These are phyloP conservation scores for Alviniconcha marisindica DNA, from an alignment of 1,140 invertebrate species.

Conservation along the genomic window DNA sequence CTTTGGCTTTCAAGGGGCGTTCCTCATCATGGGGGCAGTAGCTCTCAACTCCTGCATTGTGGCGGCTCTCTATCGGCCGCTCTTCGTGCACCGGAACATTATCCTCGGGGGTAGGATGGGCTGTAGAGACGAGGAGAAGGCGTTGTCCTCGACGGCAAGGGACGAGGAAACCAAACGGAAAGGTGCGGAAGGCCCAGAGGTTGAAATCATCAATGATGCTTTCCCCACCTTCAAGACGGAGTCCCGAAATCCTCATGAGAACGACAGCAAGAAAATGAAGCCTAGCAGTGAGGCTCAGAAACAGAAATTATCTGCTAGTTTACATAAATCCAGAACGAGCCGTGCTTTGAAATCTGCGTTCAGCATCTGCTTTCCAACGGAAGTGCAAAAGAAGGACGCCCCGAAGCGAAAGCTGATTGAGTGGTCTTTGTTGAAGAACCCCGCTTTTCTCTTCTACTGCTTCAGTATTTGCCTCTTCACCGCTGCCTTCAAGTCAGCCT, in stretches of 20 bases:
- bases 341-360: slow-evolving; percentile 21
- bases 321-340: background rate
- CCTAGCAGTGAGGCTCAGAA: too few relatives aligned
- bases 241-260: slow-evolving; percentile 80
- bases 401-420: slow-evolving; percentile 51
- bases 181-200: background rate
- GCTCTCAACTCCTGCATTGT: slow-evolving; percentile 46
- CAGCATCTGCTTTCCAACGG: slow-evolving; percentile 31
- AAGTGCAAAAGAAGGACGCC: slow-evolving; percentile 15
- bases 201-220: slow-evolving; percentile 82
- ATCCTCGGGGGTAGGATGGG: background rate
- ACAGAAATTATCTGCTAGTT: slow-evolving; percentile 31
- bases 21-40: slow-evolving; percentile 48
- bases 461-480: slow-evolving; percentile 62
- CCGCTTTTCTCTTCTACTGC: slow-evolving; percentile 61
- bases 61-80: slow-evolving; percentile 50
- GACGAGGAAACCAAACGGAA: background rate
- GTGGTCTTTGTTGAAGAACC: slow-evolving; percentile 59
- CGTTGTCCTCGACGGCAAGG: background rate
- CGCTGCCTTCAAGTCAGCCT: slow-evolving; percentile 59
- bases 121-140: background rate
- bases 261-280: slow-evolving; percentile 48
- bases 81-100: slow-evolving; percentile 47
- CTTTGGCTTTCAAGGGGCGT: slow-evolving; percentile 41
- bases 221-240: slow-evolving; percentile 92